Base-by-base conservation (phyloP, 2,113 vertebrate genomes). In the Melospiza georgiana region DNA sequence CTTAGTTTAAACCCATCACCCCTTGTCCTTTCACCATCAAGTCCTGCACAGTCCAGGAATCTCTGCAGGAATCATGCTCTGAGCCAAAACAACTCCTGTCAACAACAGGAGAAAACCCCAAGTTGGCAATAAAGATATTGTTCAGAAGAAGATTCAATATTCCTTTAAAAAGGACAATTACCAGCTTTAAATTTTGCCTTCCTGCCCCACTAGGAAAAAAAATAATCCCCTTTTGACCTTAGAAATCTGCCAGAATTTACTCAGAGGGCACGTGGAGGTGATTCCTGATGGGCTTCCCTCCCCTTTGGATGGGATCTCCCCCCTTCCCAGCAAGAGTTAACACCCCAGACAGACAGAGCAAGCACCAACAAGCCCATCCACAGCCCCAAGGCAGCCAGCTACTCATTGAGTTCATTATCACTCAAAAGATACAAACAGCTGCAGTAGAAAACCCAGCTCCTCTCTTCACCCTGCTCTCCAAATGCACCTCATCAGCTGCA, bases 241-340 rank as follows among this genome's bases (percentile, higher is more conserved):
- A 35, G 21, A 75, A 54, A 15, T 3, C 30, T 41, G 51, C 10
- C 58, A 25, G 15, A 6, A 13, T 22, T 24, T 15, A 11, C 22
- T 10, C 15, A 1, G 1, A 1, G 0, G 1, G 25, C 55, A 30
- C 3, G 1, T 2, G 1, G 77, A 30, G 37, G 49, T 22, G 22
- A 77, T 31, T 77, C 49, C 87, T 63, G 73, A 15, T 27, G 63
- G 69, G 66, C 8, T 74, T 54, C 44, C 43, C 61, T 33, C 1
- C 0, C 48, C 39, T 52, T 51, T 4, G 49, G 23, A 51, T 16
- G 15, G 86, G 10, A 62, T 75, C 18, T 3, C 35, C 39, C 10
- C 2, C 2, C 10, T 61, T 22, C 65, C 89, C 80, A 48, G 76
- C 43, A 87, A 68, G 92, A 66, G 85, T 79, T 74, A 84, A 94